These are phyloP conservation scores for Gallinago stenura DNA, from an alignment of 2,797 vertebrate species.

Conservation along the genomic window DNA sequence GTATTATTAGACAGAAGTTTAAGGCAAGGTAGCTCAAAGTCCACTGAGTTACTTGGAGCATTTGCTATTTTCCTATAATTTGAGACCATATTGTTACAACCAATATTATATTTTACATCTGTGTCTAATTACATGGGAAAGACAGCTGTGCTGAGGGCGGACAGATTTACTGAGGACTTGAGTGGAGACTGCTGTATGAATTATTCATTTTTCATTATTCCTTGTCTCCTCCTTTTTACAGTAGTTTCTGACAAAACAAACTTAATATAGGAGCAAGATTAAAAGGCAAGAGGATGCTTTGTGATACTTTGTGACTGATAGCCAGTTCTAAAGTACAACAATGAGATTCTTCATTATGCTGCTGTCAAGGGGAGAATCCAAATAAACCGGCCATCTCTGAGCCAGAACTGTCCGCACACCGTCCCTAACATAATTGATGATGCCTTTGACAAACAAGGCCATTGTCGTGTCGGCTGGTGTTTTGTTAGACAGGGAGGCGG, in stretches of 20 bases:
- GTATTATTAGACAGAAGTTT: not conserved
- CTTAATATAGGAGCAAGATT: not conserved
- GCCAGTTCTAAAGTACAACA: not conserved
- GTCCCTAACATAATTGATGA: conserved; percentile 63
- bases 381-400: conserved; percentile 14
- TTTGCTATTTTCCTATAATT: not conserved
- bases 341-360: not conserved
- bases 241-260: conserved; percentile 12
- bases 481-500: conserved; percentile 46
- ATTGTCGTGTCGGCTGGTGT: conserved; percentile 42
- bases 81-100: not conserved
- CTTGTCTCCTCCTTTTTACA: conserved; percentile 30
- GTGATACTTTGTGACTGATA: not conserved
- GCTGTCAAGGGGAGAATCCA: conserved; percentile 6
- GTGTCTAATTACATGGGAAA: conserved; percentile 21
- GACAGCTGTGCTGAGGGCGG: conserved; percentile 56
- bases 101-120: conserved; percentile 23
- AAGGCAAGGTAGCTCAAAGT: not conserved
- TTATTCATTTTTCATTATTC: conserved; percentile 55
- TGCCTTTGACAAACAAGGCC: conserved; percentile 63
- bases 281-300: conserved; percentile 1
- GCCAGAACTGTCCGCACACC: conserved; percentile 66
- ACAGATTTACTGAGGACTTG: conserved; percentile 18
- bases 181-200: conserved; percentile 39
- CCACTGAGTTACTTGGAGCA: not conserved